Evolutionary conservation across 1,140 invertebrate genomes (phyloP), one percentile per base, ranked within the genome.

Genomic region (Oscheius sp.): DNA sequence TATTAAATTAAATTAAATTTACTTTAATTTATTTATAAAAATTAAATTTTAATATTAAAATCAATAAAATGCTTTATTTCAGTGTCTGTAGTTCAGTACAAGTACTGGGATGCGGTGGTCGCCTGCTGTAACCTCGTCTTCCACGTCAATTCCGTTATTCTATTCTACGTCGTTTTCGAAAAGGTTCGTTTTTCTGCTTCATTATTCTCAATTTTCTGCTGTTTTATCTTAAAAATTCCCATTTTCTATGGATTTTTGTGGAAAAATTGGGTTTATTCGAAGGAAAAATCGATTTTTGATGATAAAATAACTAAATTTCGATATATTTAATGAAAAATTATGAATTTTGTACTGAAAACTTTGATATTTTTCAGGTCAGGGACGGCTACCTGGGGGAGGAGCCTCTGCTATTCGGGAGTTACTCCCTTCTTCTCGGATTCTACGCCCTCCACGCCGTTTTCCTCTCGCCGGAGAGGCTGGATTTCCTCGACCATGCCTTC

Each of bases 121-220:
- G 91, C 90, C 28, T 90, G 91, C 0, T 89, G 89, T 73, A 86
- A 90, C 55, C 87, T 93, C 3, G 90, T 90, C 3, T 89, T 91
- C 75, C 88, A 92, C 84, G 85, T 94, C 13, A 91, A 90, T 75
- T 88, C 90, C 52, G 90, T 93, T 61, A 87, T 91, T 18, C 82
- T 91, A 61, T 93, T 93, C 80, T 87, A 91, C 0, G 82, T 92
- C 42, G 84, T 91, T 68, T 94, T 91, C 82, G 87, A 79, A 38
- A 78, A 86, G 93, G 78, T 89, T 91, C 74, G 90, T 90, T 75
- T 87, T 90, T 52, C 89, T 87, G 87, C 84, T 89, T 88, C n/a
- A n/a, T n/a, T n/a, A n/a, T n/a, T n/a, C n/a, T n/a, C n/a, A n/a
- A n/a, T n/a, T 31, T 38, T 68, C 32, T 73, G 7, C 46, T 75